Evolutionary conservation across 2,797 vertebrate genomes (phyloP).

Genomic region (Scolopax bukidnonensis): DNA sequence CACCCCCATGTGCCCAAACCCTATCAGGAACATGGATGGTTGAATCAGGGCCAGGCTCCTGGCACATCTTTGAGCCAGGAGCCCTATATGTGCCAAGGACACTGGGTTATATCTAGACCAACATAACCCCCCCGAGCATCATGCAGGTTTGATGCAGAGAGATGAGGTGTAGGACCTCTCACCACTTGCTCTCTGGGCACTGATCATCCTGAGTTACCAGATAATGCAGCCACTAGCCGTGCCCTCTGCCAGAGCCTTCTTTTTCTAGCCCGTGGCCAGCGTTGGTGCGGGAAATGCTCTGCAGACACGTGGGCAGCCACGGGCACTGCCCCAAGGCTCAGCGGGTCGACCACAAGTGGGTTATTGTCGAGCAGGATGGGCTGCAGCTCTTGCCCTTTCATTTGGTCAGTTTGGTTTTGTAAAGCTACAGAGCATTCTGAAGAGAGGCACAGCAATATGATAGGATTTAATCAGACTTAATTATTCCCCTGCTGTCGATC

Average conservation of each 20-base stretch:
- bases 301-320: not conserved
- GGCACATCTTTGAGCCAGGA: not conserved
- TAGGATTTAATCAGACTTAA: conserved; percentile 66
- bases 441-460: conserved; percentile 11
- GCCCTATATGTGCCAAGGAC: rapidly evolving
- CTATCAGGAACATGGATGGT: rapidly evolving
- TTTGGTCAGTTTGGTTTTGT: conserved; percentile 29
- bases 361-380: not conserved
- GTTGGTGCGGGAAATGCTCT: not conserved
- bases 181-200: not conserved
- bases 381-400: not conserved
- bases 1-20: not conserved
- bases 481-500: conserved; percentile 60
- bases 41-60: rapidly evolving
- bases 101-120: not conserved
- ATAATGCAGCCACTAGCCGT: not conserved
- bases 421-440: conserved; percentile 37
- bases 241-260: not conserved
- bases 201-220: not conserved
- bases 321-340: not conserved
- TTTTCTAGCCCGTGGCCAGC: not conserved
- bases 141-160: not conserved
- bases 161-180: not conserved
- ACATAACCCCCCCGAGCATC: not conserved
- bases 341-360: rapidly evolving